Evolutionary conservation across 1,140 invertebrate genomes (phyloP), one percentile per base, ranked within the genome.

Genomic region (Temnothorax nylanderi): DNA sequence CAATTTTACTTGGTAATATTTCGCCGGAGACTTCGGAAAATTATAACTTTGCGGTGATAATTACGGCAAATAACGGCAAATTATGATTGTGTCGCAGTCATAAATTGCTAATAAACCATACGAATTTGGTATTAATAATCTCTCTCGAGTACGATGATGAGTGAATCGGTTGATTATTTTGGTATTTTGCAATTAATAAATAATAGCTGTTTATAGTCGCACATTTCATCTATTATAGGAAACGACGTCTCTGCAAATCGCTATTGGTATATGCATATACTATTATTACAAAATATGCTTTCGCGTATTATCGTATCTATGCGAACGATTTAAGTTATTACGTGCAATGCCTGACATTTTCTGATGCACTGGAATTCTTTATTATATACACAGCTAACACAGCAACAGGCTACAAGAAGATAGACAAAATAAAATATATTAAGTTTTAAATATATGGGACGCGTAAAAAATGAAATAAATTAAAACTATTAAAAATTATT

Each of bases 101-200:
- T 84, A 84, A 84, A 84, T 84, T 75, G 37, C 80, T 84, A 75
- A 84, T 84, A 84, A 84, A 84, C 80, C 26, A 84, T 62, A 84
- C 54, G n/a, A 75, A 62, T 84, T 84, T 62, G 54, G 41, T 84
- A 75, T 75, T 84, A 75, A 84, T 75, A 84, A 62, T 75, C 69
- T 84, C 80, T 82, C 69, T 49, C 41, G 54, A 84, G 80, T 62
- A 62, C 69, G 54, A 74, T 62, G 69, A 75, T 82, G 65, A 10
- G 72, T 37, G 18, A 82, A 60, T 58, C 32, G 54, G 32, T 4
- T 69, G 80, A 74, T 74, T 84, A 74, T 75, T 75, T 72, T 4
- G 80, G 56, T 47, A 62, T 84, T 84, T 47, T 60, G 69, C 75
- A 84, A 84, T 84, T 84, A 84, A 82, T 82, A 82, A 84, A 44